A percentile compares a stretch with the other conserved stretches of the same genome.
Conservation (phyloP, 2,888 invertebrate species). For the Dasypogon diadema region DNA sequence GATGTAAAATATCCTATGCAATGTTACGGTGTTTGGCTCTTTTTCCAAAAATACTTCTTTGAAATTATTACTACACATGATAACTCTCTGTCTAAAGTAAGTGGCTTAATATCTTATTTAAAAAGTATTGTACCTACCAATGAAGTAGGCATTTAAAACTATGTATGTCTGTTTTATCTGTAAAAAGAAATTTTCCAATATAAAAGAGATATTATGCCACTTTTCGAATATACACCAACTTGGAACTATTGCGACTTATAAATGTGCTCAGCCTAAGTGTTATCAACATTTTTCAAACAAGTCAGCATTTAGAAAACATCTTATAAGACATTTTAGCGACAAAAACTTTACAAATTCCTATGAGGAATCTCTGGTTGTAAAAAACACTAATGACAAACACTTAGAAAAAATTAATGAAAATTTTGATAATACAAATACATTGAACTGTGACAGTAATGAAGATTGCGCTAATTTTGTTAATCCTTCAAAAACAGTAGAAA, state of each 20-base stretch:
- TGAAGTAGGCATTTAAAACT: too few species aligned
- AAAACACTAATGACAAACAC: not conserved
- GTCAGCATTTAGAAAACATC: slow-evolving; percentile 1
- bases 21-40: slow-evolving; percentile 5
- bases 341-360: not conserved
- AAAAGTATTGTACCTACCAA: not conserved
- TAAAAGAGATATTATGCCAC: too few species aligned
- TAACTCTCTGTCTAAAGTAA: not conserved
- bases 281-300: not conserved
- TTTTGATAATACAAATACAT: not conserved
- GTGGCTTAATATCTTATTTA: slow-evolving; percentile 19
- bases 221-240: too few species aligned
- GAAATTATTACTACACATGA: not conserved
- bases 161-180: too few species aligned
- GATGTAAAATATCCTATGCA: slow-evolving; percentile 14
- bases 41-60: not conserved
- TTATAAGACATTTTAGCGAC: not conserved
- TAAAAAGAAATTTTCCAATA: too few species aligned
- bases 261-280: not conserved
- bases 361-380: not conserved
- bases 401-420: not conserved
- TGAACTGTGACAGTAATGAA: too few species aligned
- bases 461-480: not conserved
- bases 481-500: not conserved
- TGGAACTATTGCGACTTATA: not conserved